Base-by-base conservation (phyloP, 2,113 vertebrate species). In the Marmota flaviventris region DNA sequence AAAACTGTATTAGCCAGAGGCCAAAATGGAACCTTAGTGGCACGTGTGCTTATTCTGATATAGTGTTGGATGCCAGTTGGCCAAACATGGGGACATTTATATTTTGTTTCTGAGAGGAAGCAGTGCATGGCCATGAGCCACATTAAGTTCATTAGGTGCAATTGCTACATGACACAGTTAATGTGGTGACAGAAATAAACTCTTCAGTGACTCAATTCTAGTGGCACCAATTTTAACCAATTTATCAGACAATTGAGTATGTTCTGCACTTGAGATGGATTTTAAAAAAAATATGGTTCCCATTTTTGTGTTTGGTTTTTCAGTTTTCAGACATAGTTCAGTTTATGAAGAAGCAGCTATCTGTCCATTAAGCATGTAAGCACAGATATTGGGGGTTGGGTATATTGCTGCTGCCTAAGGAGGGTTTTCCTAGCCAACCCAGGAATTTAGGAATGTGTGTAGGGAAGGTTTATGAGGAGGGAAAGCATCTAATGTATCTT, bases 201-300 rank as follows among this genome's bases (percentile, higher is more conserved):
- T 97, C 95, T 95, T 98, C 85, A 92, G 95, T 95, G 94, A 96
- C 98, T 98, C 82, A 95, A 84, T 98, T 98, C 83, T 98, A 97
- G 98, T 97, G 95, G 83, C 95, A 97, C 27, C 96, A 95, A 95
- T 96, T 98, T 97, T 96, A 98, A 98, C 97, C 95, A 98, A 98
- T 98, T 98, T 98, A 97, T 91, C 93, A 97, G 96, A 95, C 93
- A 98, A 75, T 96, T 91, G 96, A 98, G 53, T 81, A 69, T 97
- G 91, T 91, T 95, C 90, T 98, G 88, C 58, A 83, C 65, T 97
- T 82, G 53, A 70, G 83, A 98, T 97, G 96, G 9, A 92, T 98
- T 98, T 98, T 77, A 91, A 97, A 85, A 85, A 95, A 37, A 95
- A 83, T 48, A 88, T 65, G 86, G 58, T 97, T 73, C 76, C 84